Evolutionary conservation across 2,113 vertebrate species (phyloP), one percentile per base, ranked within the genome.

Genomic region (Caracal caracal): DNA sequence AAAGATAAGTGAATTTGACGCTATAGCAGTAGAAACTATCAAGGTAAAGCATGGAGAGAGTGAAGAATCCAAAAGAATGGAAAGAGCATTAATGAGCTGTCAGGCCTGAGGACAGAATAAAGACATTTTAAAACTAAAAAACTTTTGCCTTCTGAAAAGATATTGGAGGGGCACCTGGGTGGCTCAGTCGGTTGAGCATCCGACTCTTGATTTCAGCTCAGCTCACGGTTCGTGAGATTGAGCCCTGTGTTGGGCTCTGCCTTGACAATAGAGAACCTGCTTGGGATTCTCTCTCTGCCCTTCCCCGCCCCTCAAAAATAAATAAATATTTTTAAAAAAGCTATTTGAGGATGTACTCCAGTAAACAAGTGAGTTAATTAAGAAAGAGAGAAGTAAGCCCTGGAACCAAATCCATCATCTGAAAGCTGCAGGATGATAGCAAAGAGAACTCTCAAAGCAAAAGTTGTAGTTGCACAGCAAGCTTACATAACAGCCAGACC

Each of bases 1-100:
- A 59, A 95, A 79, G 51, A n/a, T 84, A 51, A 70, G 40, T 70
- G 28, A 89, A 71, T 90, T 71, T 90, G 51, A 93, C 90, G 28
- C 20, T 35, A 71, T 26, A 93, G n/a, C n/a, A 79, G 3, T 90
- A 85, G 40, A 79, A 96, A 90, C 65, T 53, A 37, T 88, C 10
- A 89, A 63, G 63, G n/a, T 53, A 22, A 79, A 71, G 61, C 71
- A 40, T 33, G 68, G n/a, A 90, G 35, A 82, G 49, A 63, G 37
- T 84, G 63, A 93, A 93, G 26, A 71, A 63, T 79, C 40, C 28
- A 43, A 84, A 70, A 40, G 40, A 70, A 68, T 53, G 4, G 8
- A 49, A 43, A 59, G 66, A 71, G 5, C 22, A 75, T 81, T 66
- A 81, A 16, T 88, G 37, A 79, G 11, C 28, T 59, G 30, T 53